Base-by-base conservation (phyloP, 1,140 invertebrate genomes). In the Brachionus sp. region DNA sequence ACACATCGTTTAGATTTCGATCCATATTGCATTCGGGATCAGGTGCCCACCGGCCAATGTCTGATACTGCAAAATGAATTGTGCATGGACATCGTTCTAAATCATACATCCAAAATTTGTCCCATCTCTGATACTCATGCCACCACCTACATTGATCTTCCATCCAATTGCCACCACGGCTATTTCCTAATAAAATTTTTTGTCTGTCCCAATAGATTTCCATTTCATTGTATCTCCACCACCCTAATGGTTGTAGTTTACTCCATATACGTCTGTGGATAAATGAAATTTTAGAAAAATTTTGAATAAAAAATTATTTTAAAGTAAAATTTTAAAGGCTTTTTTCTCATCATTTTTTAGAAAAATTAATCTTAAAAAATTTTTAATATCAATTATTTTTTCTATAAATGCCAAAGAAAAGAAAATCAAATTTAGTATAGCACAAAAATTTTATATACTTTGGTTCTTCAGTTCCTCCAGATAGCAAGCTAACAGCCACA, bases 1-100 rank as follows among this genome's bases (percentile, higher is more conserved):
- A 93, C 89, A 96, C 95, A 3, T 93, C 92, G 87, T 96, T 94
- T 5, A 86, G 84, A 86, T 33, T 50, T 29, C 93, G 93, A 88
- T 97, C 95, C 42, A 88, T 80, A 80, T 87, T 86, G 86, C 97
- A 98, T 77, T 93, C 92, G 66, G 92, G 92, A 88, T 98, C 95
- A 0, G 96, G 94, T 84, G 95, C 91, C 87, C 93, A 98, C 13
- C 95, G 91, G 9, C 97, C 97, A 87, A 95, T 94, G 86, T 98
- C 96, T 39, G 93, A 90, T 0, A 96, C 87, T 0, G 95, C 96
- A 86, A 98, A 96, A 84, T 94, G 91, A 82, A 98, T 85, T 0
- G 92, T 95, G 87, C 97, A 98, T 0, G 97, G 97, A 86, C 96
- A 98, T 13, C 95, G 90, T 9, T 92, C 92, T 12, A 89, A 86